Evolutionary conservation across 2,888 invertebrate genomes (phyloP), one percentile per base, ranked within the genome.

Genomic region (Tenthredo mesomela): DNA sequence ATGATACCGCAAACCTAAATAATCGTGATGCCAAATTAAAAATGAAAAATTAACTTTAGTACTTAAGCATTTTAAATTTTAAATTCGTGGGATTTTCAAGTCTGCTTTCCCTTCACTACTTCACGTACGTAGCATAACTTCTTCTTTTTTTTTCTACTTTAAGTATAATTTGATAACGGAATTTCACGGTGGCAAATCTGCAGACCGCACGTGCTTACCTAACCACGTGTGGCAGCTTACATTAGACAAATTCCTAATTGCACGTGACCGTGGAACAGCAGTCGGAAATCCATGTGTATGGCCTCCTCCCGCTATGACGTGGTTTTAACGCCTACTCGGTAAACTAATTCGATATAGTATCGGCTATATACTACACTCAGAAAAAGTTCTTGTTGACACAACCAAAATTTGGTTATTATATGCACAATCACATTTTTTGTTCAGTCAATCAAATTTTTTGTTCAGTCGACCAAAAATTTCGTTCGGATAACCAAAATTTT

Each of bases 221-320:
- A 80, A 40, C 58, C 78, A 58, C 78, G 61, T 61, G 78, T 80
- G 61, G 78, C 21, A 58, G 21, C 58, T n/a, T 54, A 37, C n/a
- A 40, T 58, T 80, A 58, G 40, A 80, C 78, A 80, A 80, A 80
- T 80, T 80, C n/a, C 58, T 33, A 58, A 80, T 80, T 80, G 78
- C 78, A 80, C 78, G 61, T 61, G 78, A 80, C 78, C 78, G 61
- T 77, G 50, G 77, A 77, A 77, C 77, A 2, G 18, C 29, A 29
- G 9, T 18, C 77, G 58, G 78, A 80, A 61, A 61, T 80, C 37
- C 61, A 61, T 61, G 61, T 61, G 61, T 61, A 80, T n/a, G 78
- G 37, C 37, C 21, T 80, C 78, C 33, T 37, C 40, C 29, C 25
- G 33, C 37, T 80, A 61, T 80, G 61, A 40, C 78, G 78, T 80